Percentiles rank a stretch among this genome's conserved stretches.
Evolutionary conservation across 2,888 invertebrate species (phyloP).

Genomic region (Rhamnusium bicolor): DNA sequence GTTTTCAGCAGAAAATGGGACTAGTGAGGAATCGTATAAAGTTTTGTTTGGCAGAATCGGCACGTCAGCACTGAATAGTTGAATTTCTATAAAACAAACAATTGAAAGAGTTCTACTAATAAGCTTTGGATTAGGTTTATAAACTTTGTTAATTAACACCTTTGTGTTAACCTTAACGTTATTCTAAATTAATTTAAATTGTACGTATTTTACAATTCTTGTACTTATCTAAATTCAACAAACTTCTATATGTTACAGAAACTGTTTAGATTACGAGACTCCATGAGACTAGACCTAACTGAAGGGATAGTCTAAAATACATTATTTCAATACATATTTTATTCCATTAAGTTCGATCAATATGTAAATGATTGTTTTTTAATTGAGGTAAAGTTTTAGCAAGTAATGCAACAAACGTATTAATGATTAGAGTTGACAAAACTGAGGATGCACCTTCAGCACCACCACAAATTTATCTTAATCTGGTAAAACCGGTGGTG

Average conservation of each 20-base stretch:
- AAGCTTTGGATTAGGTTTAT: slow-evolving; percentile 41
- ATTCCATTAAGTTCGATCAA: no score
- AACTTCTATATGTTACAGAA: background rate
- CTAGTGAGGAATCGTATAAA: slow-evolving; percentile 41
- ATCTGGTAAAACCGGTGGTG: no score
- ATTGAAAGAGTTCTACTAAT: slow-evolving; percentile 46
- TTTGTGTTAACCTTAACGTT: slow-evolving; percentile 34
- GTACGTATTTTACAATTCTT: slow-evolving; percentile 18
- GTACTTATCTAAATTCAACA: background rate
- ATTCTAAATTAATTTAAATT: slow-evolving; percentile 41
- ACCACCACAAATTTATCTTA: no score
- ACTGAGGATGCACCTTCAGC: no score
- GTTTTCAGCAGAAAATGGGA: slow-evolving; percentile 41
- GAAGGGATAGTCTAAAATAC: no score
- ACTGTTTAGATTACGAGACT: background rate
- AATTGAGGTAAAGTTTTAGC: no score
- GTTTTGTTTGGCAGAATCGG: slow-evolving; percentile 46
- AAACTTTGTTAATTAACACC: slow-evolving; percentile 49
- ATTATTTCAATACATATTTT: no score
- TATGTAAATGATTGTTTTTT: no score
- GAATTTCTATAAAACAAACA: slow-evolving; percentile 41
- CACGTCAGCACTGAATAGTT: slow-evolving; percentile 42
- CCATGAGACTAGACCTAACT: no score
- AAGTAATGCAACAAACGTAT: no score
- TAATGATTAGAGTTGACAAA: no score